Evolutionary conservation across 2,888 invertebrate genomes (phyloP), one percentile per base, ranked within the genome.

Genomic region (Sialis fuliginosa): DNA sequence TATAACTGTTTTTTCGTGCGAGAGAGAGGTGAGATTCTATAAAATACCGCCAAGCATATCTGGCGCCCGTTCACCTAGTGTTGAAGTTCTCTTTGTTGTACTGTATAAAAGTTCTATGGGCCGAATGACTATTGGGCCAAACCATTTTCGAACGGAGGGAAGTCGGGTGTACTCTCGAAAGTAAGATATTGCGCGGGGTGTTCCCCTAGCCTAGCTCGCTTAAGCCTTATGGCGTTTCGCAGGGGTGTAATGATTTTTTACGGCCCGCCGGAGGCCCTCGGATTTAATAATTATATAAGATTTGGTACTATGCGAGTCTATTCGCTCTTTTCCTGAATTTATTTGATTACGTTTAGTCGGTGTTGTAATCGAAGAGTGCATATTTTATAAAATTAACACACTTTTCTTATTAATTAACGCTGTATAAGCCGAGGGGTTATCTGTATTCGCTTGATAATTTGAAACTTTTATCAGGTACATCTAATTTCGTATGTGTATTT

Each of bases 111-210:
- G 50, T 52, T 49, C 51, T 51, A 52, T 52, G 48, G 65, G 63
- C 65, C 64, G 64, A 66, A 66, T 65, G 65, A 65, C 65, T 64
- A 62, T 64, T 56, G 66, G 67, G 58, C 62, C 56, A 55, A 67
- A 66, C 67, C 67, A 67, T 64, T 65, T 57, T 58, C 53, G 53
- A 55, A 54, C 54, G 53, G 58, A 60, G 65, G 66, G 65, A 62
- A 61, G 65, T 60, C 57, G 56, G 60, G 57, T 56, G 48, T 51
- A 49, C 49, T 52, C 56, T 58, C 59, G 58, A 55, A 54, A 52
- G 53, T 52, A 50, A 51, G 55, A 56, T 56, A 55, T 54, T 57
- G 57, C 57, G 58, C 57, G 59, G 58, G 58, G 62, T 60, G 60
- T 42, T 42, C 47, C 47, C 47, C 31, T 31, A 10, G 37, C 37